A percentile compares a stretch with the other conserved stretches of the same genome.
Evolutionary conservation across 1,140 invertebrate genomes (phyloP).

Genomic region (Whitmania pigra): DNA sequence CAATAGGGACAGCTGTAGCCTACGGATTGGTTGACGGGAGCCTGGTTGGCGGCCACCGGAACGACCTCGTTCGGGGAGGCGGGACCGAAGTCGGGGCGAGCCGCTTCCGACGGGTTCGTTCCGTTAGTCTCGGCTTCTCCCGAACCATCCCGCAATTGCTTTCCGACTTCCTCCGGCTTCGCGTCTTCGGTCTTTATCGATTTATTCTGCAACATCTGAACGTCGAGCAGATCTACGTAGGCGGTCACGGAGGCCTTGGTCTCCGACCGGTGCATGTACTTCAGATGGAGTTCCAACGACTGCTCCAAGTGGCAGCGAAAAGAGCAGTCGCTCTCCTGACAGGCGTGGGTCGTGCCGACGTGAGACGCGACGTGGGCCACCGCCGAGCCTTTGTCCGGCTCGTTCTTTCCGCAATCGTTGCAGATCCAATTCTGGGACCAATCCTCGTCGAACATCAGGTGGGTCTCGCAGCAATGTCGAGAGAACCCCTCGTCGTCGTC

Average conservation of each 20-base stretch:
- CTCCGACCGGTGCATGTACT: constrained; percentile 1
- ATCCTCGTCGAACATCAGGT: background rate
- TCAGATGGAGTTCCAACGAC: constrained; percentile 2
- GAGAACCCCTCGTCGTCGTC: background rate
- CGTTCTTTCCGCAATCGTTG: background rate
- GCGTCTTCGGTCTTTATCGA: background rate
- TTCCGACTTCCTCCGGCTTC: background rate
- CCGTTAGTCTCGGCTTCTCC: background rate
- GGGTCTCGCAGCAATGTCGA: background rate
- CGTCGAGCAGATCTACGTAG: too few species aligned
- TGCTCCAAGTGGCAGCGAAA: background rate
- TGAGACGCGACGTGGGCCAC: background rate
- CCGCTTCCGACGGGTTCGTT: background rate
- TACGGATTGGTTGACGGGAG: background rate
- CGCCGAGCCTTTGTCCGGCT: background rate
- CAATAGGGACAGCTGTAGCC: constrained; percentile 16
- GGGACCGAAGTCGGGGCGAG: background rate
- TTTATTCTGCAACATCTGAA: too few species aligned
- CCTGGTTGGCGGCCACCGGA: background rate
- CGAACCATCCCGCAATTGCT: background rate
- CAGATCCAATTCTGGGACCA: background rate
- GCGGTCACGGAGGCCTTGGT: background rate
- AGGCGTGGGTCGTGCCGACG: background rate
- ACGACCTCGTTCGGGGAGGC: background rate
- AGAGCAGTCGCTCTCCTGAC: background rate